phyloP scores from a whole-genome alignment of 1,140 invertebrate genomes.

The Zophobas morio region DNA sequence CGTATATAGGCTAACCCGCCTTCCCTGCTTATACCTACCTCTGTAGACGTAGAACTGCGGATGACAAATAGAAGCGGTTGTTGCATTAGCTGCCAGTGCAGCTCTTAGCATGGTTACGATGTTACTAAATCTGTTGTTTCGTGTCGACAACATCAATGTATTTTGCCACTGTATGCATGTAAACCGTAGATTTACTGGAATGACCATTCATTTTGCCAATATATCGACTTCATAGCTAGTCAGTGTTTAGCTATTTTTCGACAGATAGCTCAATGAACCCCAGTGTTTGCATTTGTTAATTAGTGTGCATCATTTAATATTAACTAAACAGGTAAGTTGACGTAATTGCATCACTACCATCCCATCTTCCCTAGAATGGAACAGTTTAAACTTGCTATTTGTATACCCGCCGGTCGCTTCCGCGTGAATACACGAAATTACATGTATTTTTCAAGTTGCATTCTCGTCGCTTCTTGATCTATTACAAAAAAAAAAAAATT shows the following conservation, averaged over 20 bases:
- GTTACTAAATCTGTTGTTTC: slow-evolving; percentile 51
- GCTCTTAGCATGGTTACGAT: slow-evolving; percentile 50
- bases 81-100: slow-evolving; percentile 52
- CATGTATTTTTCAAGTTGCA: not conserved
- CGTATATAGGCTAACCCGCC: slow-evolving; percentile 46
- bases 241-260: slow-evolving; percentile 31
- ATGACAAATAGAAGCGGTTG: slow-evolving; percentile 47
- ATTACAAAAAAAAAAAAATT: not conserved
- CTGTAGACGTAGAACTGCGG: slow-evolving; percentile 35
- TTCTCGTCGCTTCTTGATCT: not conserved
- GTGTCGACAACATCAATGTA: slow-evolving; percentile 54
- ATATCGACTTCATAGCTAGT: slow-evolving; percentile 38
- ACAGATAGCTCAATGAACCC: slow-evolving; percentile 26
- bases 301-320: slow-evolving; percentile 34
- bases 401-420: not conserved
- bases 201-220: slow-evolving; percentile 34
- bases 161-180: slow-evolving; percentile 56
- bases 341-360: slow-evolving; percentile 3
- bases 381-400: not conserved
- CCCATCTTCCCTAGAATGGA: not conserved
- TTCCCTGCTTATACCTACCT: slow-evolving; percentile 28
- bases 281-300: slow-evolving; percentile 34
- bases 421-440: not conserved
- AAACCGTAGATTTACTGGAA: slow-evolving; percentile 35
- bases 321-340: slow-evolving; percentile 23